Conservation (phyloP, 2,113 vertebrate species). For the Mungos mungo region DNA sequence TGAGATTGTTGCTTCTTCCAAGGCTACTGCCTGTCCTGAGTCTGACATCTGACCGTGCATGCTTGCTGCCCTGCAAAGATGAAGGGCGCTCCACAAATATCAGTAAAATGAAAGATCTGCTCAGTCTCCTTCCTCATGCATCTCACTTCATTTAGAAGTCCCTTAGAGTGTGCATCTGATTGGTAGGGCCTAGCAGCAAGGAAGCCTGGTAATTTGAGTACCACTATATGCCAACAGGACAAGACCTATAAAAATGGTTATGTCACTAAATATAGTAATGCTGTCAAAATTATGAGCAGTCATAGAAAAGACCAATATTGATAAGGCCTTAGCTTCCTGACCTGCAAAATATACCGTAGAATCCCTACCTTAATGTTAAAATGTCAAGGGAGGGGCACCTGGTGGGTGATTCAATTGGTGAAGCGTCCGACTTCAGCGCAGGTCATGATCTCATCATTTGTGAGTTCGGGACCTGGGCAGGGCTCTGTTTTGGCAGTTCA, state of each 20-base stretch:
- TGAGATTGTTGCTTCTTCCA: not conserved
- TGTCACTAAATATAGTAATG: not conserved
- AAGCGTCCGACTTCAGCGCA: too few species aligned
- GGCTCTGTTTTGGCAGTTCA: too few species aligned
- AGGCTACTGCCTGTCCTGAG: not conserved
- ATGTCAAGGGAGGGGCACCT: not conserved
- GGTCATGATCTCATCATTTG: too few species aligned
- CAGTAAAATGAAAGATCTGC: not conserved
- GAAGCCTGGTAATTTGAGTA: not conserved
- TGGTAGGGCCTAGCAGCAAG: not conserved
- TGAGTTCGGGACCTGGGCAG: too few species aligned
- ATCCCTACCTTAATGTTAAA: not conserved
- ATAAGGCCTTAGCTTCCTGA: not conserved
- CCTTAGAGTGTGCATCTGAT: not conserved
- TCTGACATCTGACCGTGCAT: not conserved
- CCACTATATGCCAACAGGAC: not conserved
- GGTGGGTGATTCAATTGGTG: too few species aligned
- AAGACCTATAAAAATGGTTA: not conserved
- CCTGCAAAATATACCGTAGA: not conserved
- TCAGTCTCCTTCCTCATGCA: not conserved
- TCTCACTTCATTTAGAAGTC: not conserved
- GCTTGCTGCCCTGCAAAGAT: not conserved
- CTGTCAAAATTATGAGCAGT: not conserved
- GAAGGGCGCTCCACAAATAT: not conserved
- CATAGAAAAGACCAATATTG: not conserved